Evolutionary conservation across 2,888 invertebrate genomes (phyloP).

Genomic region (Lutraria lutraria): DNA sequence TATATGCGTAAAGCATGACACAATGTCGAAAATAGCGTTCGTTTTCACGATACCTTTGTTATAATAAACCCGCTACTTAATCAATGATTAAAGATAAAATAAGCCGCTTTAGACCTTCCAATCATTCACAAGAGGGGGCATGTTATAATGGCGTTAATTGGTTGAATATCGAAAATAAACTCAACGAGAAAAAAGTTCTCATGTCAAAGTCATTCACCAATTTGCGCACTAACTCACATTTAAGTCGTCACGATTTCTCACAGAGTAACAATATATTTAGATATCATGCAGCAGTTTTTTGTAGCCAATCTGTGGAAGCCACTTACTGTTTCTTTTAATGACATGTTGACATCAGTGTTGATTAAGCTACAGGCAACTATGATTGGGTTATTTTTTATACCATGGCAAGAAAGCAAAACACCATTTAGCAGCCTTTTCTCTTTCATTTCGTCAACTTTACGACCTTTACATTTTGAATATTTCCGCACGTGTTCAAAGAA

Average conservation of each 20-base stretch:
- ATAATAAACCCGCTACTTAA: neutral
- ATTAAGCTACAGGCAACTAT: neutral
- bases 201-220: neutral
- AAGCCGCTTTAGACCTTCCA: neutral
- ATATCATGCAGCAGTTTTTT: constrained; percentile 19
- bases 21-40: neutral
- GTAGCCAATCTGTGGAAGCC: neutral
- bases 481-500: constrained; percentile 40
- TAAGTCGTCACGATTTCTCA: neutral
- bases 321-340: neutral
- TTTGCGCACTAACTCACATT: constrained; percentile 4
- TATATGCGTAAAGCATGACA: neutral
- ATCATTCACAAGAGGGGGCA: neutral
- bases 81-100: neutral
- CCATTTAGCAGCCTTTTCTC: neutral
- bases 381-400: neutral
- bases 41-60: neutral
- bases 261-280: neutral
- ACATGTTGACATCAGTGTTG: neutral
- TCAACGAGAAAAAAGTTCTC: neutral
- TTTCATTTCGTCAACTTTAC: constrained; percentile 26
- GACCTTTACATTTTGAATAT: constrained; percentile 36
- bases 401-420: neutral
- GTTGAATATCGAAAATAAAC: neutral
- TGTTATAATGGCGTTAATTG: neutral